Conservation (phyloP, 2,113 vertebrate species). For the Tauraco erythrolophus region DNA sequence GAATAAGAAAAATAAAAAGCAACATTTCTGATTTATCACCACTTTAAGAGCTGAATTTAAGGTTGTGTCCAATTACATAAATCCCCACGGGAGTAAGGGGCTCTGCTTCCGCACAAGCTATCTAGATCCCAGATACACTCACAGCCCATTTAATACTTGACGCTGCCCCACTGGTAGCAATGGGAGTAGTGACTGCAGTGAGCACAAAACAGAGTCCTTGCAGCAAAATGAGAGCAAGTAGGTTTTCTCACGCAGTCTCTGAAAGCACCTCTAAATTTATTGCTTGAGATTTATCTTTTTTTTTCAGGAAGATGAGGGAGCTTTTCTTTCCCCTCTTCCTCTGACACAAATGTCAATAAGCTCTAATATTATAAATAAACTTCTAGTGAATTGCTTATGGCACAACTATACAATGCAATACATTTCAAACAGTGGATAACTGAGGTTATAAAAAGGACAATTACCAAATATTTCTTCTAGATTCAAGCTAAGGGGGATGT, state of each 20-base stretch:
- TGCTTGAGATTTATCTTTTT: not conserved
- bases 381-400: not conserved
- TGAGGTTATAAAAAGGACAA: not conserved
- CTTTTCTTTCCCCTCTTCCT: not conserved
- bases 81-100: not conserved
- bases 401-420: not conserved
- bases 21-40: not conserved
- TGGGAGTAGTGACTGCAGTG: not conserved
- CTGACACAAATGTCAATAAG: not conserved
- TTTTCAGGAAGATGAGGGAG: not conserved
- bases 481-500: not conserved
- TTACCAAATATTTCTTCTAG: not conserved
- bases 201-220: not conserved
- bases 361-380: not conserved
- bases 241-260: not conserved
- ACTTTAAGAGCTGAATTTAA: not conserved
- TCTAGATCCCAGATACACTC: not conserved
- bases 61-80: not conserved
- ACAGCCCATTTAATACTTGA: not conserved
- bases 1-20: not conserved
- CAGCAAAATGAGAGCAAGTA: not conserved
- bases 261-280: not conserved
- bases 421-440: not conserved
- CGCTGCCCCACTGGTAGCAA: not conserved
- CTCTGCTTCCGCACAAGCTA: not conserved